Evolutionary conservation across 2,113 vertebrate species (phyloP).

Genomic region (Hemiscyllium ocellatum): DNA sequence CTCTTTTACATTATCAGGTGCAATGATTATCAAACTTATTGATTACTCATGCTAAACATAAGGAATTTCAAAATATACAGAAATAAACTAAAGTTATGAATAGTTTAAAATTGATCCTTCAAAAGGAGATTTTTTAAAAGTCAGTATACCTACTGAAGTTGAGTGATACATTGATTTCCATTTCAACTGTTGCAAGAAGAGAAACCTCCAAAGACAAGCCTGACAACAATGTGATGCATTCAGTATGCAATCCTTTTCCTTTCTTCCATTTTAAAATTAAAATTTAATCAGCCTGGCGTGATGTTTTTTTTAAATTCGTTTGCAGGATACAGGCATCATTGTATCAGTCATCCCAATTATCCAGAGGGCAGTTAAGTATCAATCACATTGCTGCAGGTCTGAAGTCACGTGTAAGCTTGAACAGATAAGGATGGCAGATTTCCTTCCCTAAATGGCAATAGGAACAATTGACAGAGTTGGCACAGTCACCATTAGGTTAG

Average conservation of each 20-base stretch:
- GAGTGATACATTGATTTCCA: neutral
- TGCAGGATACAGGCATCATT: no score
- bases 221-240: neutral
- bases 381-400: no score
- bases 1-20: neutral
- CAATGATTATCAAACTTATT: neutral
- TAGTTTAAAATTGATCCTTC: neutral
- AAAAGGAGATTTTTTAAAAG: neutral
- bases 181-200: neutral
- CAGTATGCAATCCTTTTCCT: neutral
- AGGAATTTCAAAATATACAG: neutral
- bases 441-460: no score
- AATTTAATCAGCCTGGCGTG: neutral
- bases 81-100: neutral
- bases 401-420: no score
- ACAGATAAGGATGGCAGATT: no score
- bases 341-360: no score
- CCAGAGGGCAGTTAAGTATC: no score
- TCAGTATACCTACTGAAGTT: neutral
- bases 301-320: no score
- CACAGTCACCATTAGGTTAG: no score
- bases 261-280: neutral
- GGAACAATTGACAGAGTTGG: no score
- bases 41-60: neutral
- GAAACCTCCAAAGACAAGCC: neutral